These are phyloP conservation scores for Amphiprion percula DNA, from an alignment of 2,113 vertebrate genomes.

Conservation along the genomic window DNA sequence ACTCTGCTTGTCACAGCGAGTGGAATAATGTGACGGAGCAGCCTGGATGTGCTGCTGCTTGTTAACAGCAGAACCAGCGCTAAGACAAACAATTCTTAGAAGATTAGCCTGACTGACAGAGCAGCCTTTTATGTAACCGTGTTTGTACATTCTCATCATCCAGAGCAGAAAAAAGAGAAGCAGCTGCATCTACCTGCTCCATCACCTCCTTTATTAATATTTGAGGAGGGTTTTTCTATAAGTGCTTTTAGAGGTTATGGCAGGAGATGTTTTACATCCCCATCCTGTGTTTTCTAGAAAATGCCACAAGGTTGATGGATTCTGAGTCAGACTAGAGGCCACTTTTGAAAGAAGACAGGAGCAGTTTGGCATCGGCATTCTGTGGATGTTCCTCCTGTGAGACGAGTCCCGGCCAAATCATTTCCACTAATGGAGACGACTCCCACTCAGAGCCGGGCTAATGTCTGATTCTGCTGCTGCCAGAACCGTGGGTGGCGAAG, in stretches of 20 bases:
- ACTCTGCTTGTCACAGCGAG: slow-evolving; percentile 22
- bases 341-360: slow-evolving; percentile 8
- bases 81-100: background rate
- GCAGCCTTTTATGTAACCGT: slow-evolving; percentile 19
- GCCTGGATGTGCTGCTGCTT: background rate
- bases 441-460: slow-evolving; percentile 58
- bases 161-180: slow-evolving; percentile 25
- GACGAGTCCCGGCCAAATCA: slow-evolving; percentile 60
- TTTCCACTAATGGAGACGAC: slow-evolving; percentile 70
- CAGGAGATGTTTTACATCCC: slow-evolving; percentile 40
- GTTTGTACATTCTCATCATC: slow-evolving; percentile 1
- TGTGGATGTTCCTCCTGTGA: slow-evolving; percentile 39
- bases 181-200: slow-evolving; percentile 39
- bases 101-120: slow-evolving; percentile 27
- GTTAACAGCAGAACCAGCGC: slow-evolving; percentile 1
- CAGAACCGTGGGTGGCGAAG: slow-evolving; percentile 54
- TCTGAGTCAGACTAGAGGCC: slow-evolving; percentile 37
- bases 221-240: slow-evolving; percentile 38
- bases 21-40: slow-evolving; percentile 39
- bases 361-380: slow-evolving; percentile 28
- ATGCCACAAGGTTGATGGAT: slow-evolving; percentile 43
- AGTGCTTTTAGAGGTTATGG: slow-evolving; percentile 45
- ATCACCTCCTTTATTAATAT: slow-evolving; percentile 40
- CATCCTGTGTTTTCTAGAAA: slow-evolving; percentile 28
- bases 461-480: slow-evolving; percentile 49